Evolutionary conservation across 2,113 vertebrate species (phyloP).

Genomic region (Heterochromis multidens): DNA sequence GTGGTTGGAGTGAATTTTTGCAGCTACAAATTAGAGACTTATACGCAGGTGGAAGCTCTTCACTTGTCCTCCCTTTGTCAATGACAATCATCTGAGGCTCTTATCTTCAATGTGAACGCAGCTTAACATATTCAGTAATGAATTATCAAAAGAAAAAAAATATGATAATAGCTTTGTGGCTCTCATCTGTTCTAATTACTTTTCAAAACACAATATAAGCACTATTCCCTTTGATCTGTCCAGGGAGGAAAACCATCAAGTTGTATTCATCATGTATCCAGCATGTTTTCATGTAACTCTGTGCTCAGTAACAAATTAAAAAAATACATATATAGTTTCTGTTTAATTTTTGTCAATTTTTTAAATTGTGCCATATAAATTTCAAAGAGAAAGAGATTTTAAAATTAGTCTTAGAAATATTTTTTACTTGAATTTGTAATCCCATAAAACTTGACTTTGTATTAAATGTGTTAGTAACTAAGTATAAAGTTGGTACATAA

Average conservation of each 20-base stretch:
- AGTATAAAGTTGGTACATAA: not conserved
- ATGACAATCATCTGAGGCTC: constrained; percentile 4
- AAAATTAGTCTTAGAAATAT: not conserved
- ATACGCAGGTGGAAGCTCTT: not conserved
- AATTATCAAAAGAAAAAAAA: not conserved
- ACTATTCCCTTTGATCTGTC: not conserved
- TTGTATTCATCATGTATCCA: not conserved
- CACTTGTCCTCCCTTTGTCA: not conserved
- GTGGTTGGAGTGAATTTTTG: not conserved
- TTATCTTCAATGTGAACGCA: not conserved
- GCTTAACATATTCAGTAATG: not conserved
- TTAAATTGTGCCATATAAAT: too few relatives aligned
- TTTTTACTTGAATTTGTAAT: not conserved
- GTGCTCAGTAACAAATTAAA: not conserved
- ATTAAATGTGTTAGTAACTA: not conserved
- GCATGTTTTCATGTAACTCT: not conserved
- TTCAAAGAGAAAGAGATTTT: not conserved
- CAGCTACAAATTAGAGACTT: not conserved
- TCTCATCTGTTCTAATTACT: not conserved
- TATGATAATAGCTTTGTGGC: not conserved
- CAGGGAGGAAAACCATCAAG: not conserved
- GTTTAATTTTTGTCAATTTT: not conserved
- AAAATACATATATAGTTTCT: not conserved
- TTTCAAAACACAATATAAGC: not conserved
- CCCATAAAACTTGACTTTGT: not conserved